Base-by-base conservation (phyloP, 2,888 invertebrate genomes). In the Cheilosia pagana region DNA sequence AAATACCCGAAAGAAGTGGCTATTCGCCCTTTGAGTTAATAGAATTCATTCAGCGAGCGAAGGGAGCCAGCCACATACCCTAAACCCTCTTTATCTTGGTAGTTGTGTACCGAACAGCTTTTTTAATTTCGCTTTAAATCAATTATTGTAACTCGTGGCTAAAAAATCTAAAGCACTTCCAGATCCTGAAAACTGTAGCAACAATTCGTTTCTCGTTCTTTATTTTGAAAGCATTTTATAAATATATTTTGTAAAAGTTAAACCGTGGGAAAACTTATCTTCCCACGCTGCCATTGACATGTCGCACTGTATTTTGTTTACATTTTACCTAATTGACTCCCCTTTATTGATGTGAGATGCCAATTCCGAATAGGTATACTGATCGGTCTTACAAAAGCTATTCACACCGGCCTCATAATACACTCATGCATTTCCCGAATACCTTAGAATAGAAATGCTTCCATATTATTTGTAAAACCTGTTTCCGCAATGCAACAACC, bases 401-500 rank as follows among this genome's bases (percentile, higher is more conserved):
- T 53, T 53, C 19, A 53, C 25, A 67, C 28, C 19, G 25, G 52
- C 52, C 35, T 52, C 2, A 3, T 14, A 21, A 14, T 14, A 23
- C 50, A 35, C 12, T 16, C 41, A 28, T 43, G 31, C 45, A 55
- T 28, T 70, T 70, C 70, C 70, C 21, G 57, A 70, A 59, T 59
- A 19, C 16, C 31, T 45, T 21, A 67, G 28, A 16, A 10, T 39
- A 39, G 6, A 35, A 12, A 3, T 12, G 6, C 21, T 31, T 55
- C 41, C 28, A 50, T 35, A 48, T 48, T 35, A 48, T 48, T 21
- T 43, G 57, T 35, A 19, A 25, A 71, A 60, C 71, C 21, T 60
- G 60, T 71, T 71, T 71, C 60, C 60, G 35, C n/a, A 10, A 43
- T 59, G 35, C 50, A 65, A 55, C 31, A 52, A 19, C 72, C 78